Conservation (phyloP, 64 coral and sea anemone genomes). For the Stichodactyla mertensii region DNA sequence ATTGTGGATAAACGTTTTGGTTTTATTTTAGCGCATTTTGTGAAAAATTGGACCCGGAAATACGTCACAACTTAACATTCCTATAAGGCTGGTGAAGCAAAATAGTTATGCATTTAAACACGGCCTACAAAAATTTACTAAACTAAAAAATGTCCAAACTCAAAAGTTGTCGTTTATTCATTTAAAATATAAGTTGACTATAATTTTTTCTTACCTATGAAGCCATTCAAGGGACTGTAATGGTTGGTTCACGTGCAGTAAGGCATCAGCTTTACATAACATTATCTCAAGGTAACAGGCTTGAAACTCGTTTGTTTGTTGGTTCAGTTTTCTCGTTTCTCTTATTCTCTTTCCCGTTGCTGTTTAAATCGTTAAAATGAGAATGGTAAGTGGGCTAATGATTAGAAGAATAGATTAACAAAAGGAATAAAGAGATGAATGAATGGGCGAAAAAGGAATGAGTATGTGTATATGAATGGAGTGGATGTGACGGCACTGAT, state of each 20-base stretch:
- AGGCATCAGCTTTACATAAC: conserved; percentile 30
- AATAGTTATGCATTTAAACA: no score
- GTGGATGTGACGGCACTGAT: neutral
- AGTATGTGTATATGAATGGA: neutral
- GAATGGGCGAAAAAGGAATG: neutral
- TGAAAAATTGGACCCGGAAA: no score
- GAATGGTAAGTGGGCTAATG: neutral
- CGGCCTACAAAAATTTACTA: no score
- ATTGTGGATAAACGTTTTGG: no score
- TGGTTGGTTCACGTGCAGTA: conserved; percentile 23
- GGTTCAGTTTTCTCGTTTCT: neutral
- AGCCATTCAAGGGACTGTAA: conserved; percentile 23
- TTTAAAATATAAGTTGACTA: no score
- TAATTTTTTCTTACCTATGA: conserved; percentile 20
- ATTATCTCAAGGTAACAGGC: conserved; percentile 9
- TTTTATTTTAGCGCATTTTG: no score
- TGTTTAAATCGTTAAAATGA: neutral
- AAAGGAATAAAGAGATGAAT: neutral
- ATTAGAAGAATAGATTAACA: no score
- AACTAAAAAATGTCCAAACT: no score
- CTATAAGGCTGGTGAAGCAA: no score
- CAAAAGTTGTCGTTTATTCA: no score
- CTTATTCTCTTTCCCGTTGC: neutral
- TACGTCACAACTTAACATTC: no score
- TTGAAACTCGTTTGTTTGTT: neutral